phyloP scores from a whole-genome alignment of 2,797 vertebrate species.

The Manis javanica region DNA sequence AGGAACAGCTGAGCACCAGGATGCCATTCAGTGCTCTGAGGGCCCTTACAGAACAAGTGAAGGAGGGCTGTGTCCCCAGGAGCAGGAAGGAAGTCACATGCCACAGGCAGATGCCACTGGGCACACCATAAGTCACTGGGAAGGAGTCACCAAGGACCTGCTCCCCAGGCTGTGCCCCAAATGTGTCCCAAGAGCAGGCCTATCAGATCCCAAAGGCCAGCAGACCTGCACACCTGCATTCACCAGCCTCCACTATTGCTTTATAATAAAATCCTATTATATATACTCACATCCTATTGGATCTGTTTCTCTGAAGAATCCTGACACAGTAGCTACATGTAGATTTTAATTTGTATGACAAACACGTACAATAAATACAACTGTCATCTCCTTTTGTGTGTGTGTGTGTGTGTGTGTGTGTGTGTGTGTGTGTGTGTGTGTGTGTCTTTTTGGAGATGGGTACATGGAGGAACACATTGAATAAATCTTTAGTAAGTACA shows the following conservation, averaged over 20 bases:
- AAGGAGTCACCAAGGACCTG: background rate
- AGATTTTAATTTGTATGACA: background rate
- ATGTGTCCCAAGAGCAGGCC: background rate
- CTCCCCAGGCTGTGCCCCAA: background rate
- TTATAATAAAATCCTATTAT: background rate
- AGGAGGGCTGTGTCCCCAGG: background rate
- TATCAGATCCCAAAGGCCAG: background rate
- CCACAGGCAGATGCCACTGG: too few relatives aligned
- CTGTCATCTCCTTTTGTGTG: background rate
- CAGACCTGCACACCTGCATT: background rate
- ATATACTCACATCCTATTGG: background rate
- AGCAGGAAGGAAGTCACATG: background rate
- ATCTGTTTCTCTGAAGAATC: background rate
- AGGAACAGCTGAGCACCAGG: background rate
- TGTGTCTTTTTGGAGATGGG: background rate
- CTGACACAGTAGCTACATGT: background rate
- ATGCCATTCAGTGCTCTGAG: constrained; percentile 28
- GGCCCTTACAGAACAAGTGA: background rate
- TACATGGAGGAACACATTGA: background rate
- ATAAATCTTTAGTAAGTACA: background rate
- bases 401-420: too few relatives aligned
- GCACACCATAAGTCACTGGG: background rate
- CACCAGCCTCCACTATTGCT: too few relatives aligned
- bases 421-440: too few relatives aligned
- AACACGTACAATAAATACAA: background rate